Base-by-base conservation (phyloP, 2,888 invertebrate species). In the Leptogaster cylindrica region DNA sequence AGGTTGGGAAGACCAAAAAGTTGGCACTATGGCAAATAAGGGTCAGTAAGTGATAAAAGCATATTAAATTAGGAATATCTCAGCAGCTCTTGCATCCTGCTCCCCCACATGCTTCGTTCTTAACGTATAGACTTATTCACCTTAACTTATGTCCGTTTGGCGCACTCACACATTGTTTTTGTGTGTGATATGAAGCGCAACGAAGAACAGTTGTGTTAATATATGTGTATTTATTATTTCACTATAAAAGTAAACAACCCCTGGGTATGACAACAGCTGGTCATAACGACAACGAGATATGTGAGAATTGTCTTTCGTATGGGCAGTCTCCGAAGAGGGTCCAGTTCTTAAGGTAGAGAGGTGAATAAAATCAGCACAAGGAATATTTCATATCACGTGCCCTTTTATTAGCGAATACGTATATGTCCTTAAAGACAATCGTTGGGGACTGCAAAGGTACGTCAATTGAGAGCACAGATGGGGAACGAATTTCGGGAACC, bases 241-340 rank as follows among this genome's bases (percentile, higher is more conserved):
- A 68, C 68, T 70, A 68, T 70, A 68, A 70, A 70, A 70, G 66
- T 68, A 70, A 68, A 68, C 66, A 70, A 63, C 64, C 50, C 66
- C 67, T 66, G 68, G 70, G 68, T 66, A 70, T 63, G 68, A 68
- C 68, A 68, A 70, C 70, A 70, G 68, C 68, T 70, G 70, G 66
- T 28, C 64, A 68, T 70, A 68, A 70, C 44, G 65, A 55, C 33
- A 51, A 33, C 51, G 51, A 65, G 67, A 70, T 67, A 70, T 67
- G 67, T 67, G 67, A 36, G 48, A 67, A 67, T 70, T 70, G 58
- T 58, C 58, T 41, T n/a, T 58, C 58, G 58, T 58, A 58, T 39
- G 25, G 25, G 23, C 58, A 14, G 41, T n/a, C 33, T 27, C 52
- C 31, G 31, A 28, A 27, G 18, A 58, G 58, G 58, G 58, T 58